phyloP scores from a whole-genome alignment of 2,113 vertebrate genomes.

The Procavia capensis region DNA sequence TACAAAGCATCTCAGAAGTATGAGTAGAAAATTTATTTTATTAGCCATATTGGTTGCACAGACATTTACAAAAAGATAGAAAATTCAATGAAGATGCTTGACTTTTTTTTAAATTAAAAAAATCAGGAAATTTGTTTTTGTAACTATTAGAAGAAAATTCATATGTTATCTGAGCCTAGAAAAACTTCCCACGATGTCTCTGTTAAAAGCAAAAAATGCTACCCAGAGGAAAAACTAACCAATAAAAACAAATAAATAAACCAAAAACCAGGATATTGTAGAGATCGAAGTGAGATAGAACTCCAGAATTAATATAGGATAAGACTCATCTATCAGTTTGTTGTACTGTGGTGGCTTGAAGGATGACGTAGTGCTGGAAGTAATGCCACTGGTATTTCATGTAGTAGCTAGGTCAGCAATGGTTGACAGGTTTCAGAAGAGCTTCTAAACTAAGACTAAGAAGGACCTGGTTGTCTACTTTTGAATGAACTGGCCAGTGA shows the following conservation, averaged over 20 bases:
- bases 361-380: no score
- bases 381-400: no score
- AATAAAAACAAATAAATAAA: no score
- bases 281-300: constrained; percentile 2
- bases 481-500: no score
- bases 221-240: constrained; percentile 14
- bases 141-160: constrained; percentile 30
- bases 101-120: constrained; percentile 15
- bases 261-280: neutral
- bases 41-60: neutral
- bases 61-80: neutral
- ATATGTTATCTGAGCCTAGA: constrained; percentile 10
- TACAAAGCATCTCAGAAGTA: constrained; percentile 46
- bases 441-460: no score
- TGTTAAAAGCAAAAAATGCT: neutral
- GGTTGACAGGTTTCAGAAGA: no score
- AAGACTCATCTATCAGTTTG: neutral
- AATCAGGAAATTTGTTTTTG: neutral
- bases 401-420: no score
- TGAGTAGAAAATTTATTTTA: constrained; percentile 44
- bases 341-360: no score
- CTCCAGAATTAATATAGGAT: constrained; percentile 8
- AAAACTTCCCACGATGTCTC: constrained; percentile 37
- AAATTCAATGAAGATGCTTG: neutral
- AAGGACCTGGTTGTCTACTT: no score